Base-by-base conservation (phyloP, 2,888 invertebrate species). In the Teleiodes luculella region DNA sequence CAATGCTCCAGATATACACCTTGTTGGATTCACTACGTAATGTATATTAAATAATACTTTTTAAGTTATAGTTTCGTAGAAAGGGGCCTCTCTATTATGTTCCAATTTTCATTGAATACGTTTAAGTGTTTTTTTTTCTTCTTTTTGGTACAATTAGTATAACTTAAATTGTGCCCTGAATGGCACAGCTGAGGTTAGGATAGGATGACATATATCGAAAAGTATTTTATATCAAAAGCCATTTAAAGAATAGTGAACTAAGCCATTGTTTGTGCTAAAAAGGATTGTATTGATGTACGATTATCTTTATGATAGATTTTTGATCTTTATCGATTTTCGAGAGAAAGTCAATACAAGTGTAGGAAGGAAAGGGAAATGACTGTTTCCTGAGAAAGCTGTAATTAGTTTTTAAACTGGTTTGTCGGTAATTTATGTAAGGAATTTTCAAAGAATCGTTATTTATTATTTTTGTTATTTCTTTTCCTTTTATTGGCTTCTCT, bases 131-230 rank as follows among this genome's bases (percentile, higher is more conserved):
- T 72, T 71, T 59, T 70, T 74, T 77, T 69, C n/a, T 24, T 24
- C 39, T 41, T 41, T 41, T 41, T 61, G 59, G 68, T 73, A 76
- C 76, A 80, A 80, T 81, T 80, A 80, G 68, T 68, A 64, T 67
- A 66, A 68, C 70, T 41, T 47, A 47, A 47, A 79, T 78, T 78
- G 80, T 72, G 78, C 76, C 74, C 69, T 63, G 61, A 65, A 68
- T 60, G 63, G 64, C 73, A 72, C 83, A 81, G 80, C 81, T 80
- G 80, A 73, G 70, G 60, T 62, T 56, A 62, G 77, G 72, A 78
- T 80, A 68, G 69, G 62, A 74, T 80, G 79, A 79, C 80, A 80
- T 69, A 74, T 70, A 20, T 41, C 39, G n/a, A 28, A 28, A 43
- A 24, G 43, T 43, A 43, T 43, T 43, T 43, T 28, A 43, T 43